Evolutionary conservation across 2,113 vertebrate genomes (phyloP), one percentile per base, ranked within the genome.

Genomic region (Syngnathoides biaculeatus): DNA sequence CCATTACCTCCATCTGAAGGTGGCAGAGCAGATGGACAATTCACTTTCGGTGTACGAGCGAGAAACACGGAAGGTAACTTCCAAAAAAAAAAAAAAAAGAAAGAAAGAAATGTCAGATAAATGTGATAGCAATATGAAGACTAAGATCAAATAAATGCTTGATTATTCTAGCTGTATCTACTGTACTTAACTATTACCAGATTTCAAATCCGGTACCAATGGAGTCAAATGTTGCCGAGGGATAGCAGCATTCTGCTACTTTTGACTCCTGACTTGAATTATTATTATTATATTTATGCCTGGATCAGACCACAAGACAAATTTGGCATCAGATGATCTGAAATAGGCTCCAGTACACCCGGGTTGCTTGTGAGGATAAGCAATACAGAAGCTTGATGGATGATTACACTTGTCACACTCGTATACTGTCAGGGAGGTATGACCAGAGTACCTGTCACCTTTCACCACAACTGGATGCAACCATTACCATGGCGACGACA

Each of bases 1-100:
- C 88, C 83, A 91, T 91, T 91, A 90, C 85, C 80, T 84, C 87
- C 68, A 77, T 85, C 79, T 83, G 84, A 87, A 86, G 72, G 73
- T 59, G 67, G 71, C 76, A 79, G 68, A 65, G 70, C 47, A 78
- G 78, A 76, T 75, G 78, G 75, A 71, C 45, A 73, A 42, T 20
- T 66, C 72, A 70, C 72, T 30, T 61, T 13, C 67, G 8, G 53
- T 50, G n/a, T 48, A 17, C 6, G 72, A 42, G 66, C 14, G 64
- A 64, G 8, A 64, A 43, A 67, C 47, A 5, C 8, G 71, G 27
- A 47, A 30, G 38, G 60, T 19, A 27, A 45, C 0, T 14, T 15
- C 8, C n/a, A n/a, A n/a, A 27, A 64, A 8, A 39, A 5, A 42
- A 13, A n/a, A 30, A n/a, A n/a, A n/a, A n/a, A n/a, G n/a, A 60